Base-by-base conservation (phyloP, 1,140 invertebrate genomes). In the Notospermus geniculatus region DNA sequence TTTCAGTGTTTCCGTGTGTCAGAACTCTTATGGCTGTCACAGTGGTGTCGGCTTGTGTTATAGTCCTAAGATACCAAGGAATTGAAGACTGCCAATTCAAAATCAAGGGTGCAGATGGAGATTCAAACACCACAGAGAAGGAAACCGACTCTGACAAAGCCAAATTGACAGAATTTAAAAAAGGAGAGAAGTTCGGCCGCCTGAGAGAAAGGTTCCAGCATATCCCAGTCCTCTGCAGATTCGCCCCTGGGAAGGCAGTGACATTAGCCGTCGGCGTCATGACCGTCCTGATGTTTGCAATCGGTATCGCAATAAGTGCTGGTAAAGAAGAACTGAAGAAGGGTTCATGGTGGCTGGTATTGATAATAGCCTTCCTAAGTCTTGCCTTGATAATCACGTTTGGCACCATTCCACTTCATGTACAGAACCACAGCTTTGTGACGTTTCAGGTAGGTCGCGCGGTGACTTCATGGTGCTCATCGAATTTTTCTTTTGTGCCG, bases 1-100 rank as follows among this genome's bases (percentile, higher is more conserved):
- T n/a, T n/a, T n/a, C n/a, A n/a, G n/a, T n/a, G n/a, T n/a, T n/a
- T n/a, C n/a, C n/a, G n/a, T n/a, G n/a, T n/a, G n/a, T n/a, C n/a
- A n/a, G n/a, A n/a, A 93, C 91, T 0, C 83, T 93, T 17, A 76
- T 93, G 60, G 91, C 91, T 0, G 93, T 93, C 71, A 92, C 90
- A 7, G 91, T 93, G 39, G 91, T 93, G 1, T 91, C 90, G 61
- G 89, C 89, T 19, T 90, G 89, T 57, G 89, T 93, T 4, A 90
- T 93, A 30, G 88, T 93, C 43, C 74, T 93, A 22, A 84, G 91
- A 9, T 66, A 66, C 41, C 32, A 32, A 17, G 23, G 23, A 2
- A 45, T 22, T 1, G 25, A 2, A 58, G 2, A 43, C 19, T 43
- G 57, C 19, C 36, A 58, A n/a, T 43, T 43, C 25, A 32, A 58